These are phyloP conservation scores for Eutrigla gurnardus DNA, from an alignment of 2,797 vertebrate species.

Conservation along the genomic window DNA sequence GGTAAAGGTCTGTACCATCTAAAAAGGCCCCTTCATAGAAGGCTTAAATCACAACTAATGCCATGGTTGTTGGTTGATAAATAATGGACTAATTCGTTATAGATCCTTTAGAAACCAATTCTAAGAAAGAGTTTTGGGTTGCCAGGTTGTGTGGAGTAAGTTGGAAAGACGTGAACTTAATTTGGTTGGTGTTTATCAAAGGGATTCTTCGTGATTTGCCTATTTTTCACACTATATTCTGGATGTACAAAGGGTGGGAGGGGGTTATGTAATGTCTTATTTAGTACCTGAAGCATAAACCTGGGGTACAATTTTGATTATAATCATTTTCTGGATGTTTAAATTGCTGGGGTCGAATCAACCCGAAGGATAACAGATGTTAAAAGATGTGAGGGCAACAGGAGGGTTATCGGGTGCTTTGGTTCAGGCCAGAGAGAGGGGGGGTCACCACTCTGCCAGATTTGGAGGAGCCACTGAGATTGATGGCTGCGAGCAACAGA, in stretches of 20 bases:
- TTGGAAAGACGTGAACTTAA: background rate
- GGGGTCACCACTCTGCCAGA: conserved; percentile 69
- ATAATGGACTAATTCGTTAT: background rate
- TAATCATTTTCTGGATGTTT: no score
- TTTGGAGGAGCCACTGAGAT: conserved; percentile 77
- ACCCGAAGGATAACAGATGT: no score
- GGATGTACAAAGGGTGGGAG: no score
- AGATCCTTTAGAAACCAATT: background rate
- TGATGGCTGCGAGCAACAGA: conserved; percentile 75
- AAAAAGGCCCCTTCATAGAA: background rate
- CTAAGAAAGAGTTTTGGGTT: background rate
- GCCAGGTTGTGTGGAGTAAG: no score
- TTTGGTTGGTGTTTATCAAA: background rate
- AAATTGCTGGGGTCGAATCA: no score
- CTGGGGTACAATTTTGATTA: no score
- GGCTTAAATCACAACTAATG: background rate
- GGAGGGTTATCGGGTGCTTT: conserved; percentile 54
- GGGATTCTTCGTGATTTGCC: no score
- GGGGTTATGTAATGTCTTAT: no score
- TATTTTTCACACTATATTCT: no score
- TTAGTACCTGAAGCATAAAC: no score
- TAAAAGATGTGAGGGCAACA: background rate
- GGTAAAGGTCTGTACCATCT: background rate
- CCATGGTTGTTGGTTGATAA: background rate
- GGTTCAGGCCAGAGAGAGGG: conserved; percentile 48